A percentile compares a stretch with the other conserved stretches of the same genome.
Conservation (phyloP, 2,888 invertebrate genomes). For the Drosophila nr. medialis region DNA sequence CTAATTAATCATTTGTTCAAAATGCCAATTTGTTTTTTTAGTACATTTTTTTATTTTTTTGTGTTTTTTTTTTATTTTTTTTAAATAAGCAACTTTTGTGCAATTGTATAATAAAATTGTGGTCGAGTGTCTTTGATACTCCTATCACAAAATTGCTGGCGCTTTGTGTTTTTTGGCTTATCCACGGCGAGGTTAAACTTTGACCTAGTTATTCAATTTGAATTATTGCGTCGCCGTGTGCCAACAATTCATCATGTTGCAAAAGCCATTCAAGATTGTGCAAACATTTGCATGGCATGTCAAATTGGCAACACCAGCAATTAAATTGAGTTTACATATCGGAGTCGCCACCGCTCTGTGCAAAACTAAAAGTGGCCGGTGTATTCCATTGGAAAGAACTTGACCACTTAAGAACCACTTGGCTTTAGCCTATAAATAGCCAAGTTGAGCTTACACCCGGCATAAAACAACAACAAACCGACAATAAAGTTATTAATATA, state of each 20-base stretch:
- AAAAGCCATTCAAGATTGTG: conserved; percentile 45
- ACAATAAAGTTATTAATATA: conserved; percentile 48
- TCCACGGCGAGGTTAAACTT: conserved; percentile 58
- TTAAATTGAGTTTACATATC: conserved; percentile 30
- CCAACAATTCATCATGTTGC: conserved; percentile 57
- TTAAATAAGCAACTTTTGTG: conserved; percentile 62
- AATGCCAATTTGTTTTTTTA: conserved; percentile 57
- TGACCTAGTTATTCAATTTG: conserved; percentile 63
- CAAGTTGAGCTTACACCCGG: conserved; percentile 16
- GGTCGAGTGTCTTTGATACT: conserved; percentile 28
- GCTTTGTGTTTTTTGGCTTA: conserved; percentile 23
- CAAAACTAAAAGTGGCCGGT: conserved; percentile 33
- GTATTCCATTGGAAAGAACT: conserved; percentile 33
- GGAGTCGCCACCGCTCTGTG: conserved; percentile 18
- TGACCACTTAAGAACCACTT: conserved; percentile 15
- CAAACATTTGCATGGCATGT: conserved; percentile 54
- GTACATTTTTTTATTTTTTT: conserved; percentile 13
- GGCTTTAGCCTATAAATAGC: conserved; percentile 37
- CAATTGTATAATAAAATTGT: conserved; percentile 56
- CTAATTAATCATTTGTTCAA: conserved; percentile 65
- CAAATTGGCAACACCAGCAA: conserved; percentile 9
- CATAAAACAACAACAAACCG: conserved; percentile 31
- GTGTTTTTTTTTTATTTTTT: conserved; percentile 31
- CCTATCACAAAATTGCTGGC: conserved; percentile 46
- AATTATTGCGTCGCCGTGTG: conserved; percentile 40